Evolutionary conservation across 1,140 invertebrate genomes (phyloP).

Genomic region (Calycopis cecrops): DNA sequence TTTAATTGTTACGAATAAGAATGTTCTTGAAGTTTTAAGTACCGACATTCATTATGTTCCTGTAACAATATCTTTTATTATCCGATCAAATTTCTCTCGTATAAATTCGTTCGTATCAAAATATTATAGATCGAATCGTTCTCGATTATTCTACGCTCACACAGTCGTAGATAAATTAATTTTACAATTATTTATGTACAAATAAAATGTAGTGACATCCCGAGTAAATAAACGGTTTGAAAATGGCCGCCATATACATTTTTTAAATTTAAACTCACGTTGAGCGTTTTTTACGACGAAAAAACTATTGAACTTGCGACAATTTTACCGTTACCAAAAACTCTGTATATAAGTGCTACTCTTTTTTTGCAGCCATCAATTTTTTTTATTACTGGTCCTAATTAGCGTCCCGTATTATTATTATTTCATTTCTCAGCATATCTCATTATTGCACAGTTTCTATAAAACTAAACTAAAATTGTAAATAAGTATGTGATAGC

Average conservation of each 20-base stretch:
- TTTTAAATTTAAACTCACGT: too few relatives aligned
- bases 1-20: slow-evolving; percentile 32
- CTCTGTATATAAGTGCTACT: too few relatives aligned
- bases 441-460: slow-evolving; percentile 10
- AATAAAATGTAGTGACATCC: background rate
- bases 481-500: background rate
- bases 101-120: slow-evolving; percentile 63
- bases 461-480: slow-evolving; percentile 9
- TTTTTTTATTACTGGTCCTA: too few relatives aligned
- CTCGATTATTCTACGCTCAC: slow-evolving; percentile 3
- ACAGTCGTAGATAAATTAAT: slow-evolving; percentile 11
- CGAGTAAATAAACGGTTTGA: background rate
- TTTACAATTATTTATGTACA: slow-evolving; percentile 1
- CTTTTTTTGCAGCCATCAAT: too few relatives aligned
- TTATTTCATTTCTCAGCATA: background rate
- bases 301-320: too few relatives aligned
- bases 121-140: slow-evolving; percentile 51
- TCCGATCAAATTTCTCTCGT: slow-evolving; percentile 31
- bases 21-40: slow-evolving; percentile 46
- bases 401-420: background rate
- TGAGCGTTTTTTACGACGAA: too few relatives aligned
- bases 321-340: too few relatives aligned
- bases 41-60: slow-evolving; percentile 47
- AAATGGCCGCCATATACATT: background rate
- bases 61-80: slow-evolving; percentile 30